Evolutionary conservation across 2,888 invertebrate species (phyloP).

Genomic region (Rhingia rostrata): DNA sequence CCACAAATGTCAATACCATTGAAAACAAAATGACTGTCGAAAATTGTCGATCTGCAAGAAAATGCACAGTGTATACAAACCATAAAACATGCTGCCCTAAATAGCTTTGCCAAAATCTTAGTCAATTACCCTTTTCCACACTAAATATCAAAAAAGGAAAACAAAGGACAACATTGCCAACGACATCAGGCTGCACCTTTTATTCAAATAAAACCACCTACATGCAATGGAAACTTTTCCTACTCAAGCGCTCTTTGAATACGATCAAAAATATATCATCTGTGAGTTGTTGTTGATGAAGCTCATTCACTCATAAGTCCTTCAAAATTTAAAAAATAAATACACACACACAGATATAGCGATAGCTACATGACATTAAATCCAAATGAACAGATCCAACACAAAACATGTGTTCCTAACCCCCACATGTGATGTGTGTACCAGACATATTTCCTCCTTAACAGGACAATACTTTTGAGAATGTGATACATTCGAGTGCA

Average conservation of each 20-base stretch:
- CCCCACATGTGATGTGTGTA: neutral
- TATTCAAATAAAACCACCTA: neutral
- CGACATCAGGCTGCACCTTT: neutral
- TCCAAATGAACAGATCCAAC: conserved; percentile 13
- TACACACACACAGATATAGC: neutral
- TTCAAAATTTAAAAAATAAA: conserved; percentile 2
- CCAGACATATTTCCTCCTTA: conserved; percentile 21
- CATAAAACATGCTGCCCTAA: neutral
- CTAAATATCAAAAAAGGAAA: neutral
- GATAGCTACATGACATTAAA: conserved; percentile 29
- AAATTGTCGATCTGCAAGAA: no score
- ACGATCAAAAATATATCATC: neutral
- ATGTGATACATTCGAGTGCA: conserved; percentile 9
- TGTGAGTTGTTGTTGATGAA: conserved; percentile 22
- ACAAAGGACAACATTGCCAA: no score
- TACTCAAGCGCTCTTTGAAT: neutral
- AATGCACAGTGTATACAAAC: no score
- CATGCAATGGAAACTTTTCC: neutral
- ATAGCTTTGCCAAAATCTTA: neutral
- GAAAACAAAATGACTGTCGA: no score
- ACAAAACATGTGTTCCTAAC: neutral
- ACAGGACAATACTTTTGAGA: conserved; percentile 21
- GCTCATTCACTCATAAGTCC: conserved; percentile 6
- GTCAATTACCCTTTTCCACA: neutral
- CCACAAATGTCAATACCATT: no score